Conservation (phyloP, 2,888 invertebrate genomes). For the Eudasyphora cyanicolor region DNA sequence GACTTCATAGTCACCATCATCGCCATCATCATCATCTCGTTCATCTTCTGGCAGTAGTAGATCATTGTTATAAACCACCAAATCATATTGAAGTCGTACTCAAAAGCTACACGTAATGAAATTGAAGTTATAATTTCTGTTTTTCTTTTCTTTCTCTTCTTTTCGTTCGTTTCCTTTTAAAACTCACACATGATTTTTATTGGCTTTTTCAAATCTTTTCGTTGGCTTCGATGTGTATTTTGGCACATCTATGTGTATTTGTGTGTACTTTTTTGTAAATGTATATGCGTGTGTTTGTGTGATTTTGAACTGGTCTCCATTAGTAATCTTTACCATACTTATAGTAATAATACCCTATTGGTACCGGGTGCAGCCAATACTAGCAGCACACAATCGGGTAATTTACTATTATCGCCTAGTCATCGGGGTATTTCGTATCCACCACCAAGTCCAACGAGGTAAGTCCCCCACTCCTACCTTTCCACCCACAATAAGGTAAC, state of each 20-base stretch:
- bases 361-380: constrained; percentile 80
- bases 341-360: constrained; percentile 82
- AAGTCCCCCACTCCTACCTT: constrained; percentile 70
- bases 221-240: constrained; percentile 57
- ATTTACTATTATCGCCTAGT: constrained; percentile 82
- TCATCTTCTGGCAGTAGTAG: neutral
- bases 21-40: neutral
- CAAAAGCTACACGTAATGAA: neutral
- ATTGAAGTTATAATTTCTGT: constrained; percentile 12
- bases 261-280: constrained; percentile 59
- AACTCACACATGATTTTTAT: constrained; percentile 44
- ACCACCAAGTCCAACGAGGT: constrained; percentile 87
- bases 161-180: constrained; percentile 47
- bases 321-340: constrained; percentile 79
- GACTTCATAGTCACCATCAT: constrained; percentile 14
- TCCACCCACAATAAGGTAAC: neutral
- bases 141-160: constrained; percentile 28
- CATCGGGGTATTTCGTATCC: constrained; percentile 90
- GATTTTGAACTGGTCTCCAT: constrained; percentile 13
- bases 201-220: constrained; percentile 55
- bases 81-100: no score
- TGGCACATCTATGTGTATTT: constrained; percentile 51
- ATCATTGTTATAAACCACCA: neutral
- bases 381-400: constrained; percentile 79
- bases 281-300: constrained; percentile 55